phyloP scores from a whole-genome alignment of 1,140 invertebrate species.

The Polypedilum vanderplanki region DNA sequence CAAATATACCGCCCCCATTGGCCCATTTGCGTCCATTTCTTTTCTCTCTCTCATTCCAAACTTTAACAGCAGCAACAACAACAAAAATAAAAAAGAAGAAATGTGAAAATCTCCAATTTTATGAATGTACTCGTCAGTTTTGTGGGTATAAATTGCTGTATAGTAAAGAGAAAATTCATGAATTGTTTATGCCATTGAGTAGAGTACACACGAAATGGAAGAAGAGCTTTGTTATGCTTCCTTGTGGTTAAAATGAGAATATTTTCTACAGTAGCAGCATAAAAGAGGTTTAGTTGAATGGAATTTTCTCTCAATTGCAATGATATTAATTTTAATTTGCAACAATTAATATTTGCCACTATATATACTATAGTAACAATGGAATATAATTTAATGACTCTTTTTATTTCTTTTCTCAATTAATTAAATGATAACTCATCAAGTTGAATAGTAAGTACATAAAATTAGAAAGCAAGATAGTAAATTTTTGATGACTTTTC shows the following conservation, averaged over 20 bases:
- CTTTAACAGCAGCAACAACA: too few species aligned
- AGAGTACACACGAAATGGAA: too few species aligned
- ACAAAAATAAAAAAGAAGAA: background rate
- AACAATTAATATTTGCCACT: slow-evolving; percentile 14
- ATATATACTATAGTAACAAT: background rate
- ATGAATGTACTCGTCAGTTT: slow-evolving; percentile 10
- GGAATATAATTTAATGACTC: background rate
- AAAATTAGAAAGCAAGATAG: too few species aligned
- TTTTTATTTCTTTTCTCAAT: background rate
- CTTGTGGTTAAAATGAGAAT: too few species aligned
- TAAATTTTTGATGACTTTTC: too few species aligned
- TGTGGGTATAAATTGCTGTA: slow-evolving; percentile 6
- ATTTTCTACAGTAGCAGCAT: too few species aligned
- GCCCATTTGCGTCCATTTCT: too few species aligned
- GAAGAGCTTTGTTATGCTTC: too few species aligned
- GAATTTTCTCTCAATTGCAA: slow-evolving; percentile 8
- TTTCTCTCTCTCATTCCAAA: too few species aligned
- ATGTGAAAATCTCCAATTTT: slow-evolving; percentile 12
- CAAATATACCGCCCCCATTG: too few species aligned
- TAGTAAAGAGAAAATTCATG: background rate
- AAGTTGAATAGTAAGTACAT: background rate
- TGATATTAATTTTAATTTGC: slow-evolving; percentile 27
- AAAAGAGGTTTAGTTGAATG: too few species aligned
- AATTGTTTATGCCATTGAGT: too few species aligned
- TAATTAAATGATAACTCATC: slow-evolving; percentile 8